Evolutionary conservation across 2,797 vertebrate species (phyloP), one percentile per base, ranked within the genome.

Genomic region (Cirrhinus molitorella): DNA sequence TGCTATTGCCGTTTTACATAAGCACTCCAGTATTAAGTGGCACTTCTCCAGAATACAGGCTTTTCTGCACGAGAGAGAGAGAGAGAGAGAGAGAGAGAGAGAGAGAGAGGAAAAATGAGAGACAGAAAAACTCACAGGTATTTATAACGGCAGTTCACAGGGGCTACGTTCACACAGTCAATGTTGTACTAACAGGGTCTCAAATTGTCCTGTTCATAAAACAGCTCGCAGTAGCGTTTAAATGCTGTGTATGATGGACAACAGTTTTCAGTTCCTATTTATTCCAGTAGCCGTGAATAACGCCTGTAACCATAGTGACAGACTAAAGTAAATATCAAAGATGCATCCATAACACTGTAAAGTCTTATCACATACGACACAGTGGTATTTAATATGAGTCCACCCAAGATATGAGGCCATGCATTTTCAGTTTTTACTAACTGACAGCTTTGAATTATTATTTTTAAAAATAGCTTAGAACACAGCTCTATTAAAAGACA

Each of bases 41-140:
- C 93, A 93, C 92, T 94, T 94, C 91, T 92, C 92, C 92, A 92
- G 90, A 93, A 94, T 91, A 91, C 88, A 83, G 80, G 83, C 61
- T 81, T 71, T 83, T 77, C 79, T 81, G 79, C 84, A 85, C 79
- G 84, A 80, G 21, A 68, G 65, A 77, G 40, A 79, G 65, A 65
- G 16, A 53, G 10, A 83, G 31, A 65, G 31, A 34, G 43, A 31
- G 23, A 78, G 12, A 84, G 3, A 43, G 16, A 71, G 21, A 67
- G 55, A 73, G 31, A 73, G 55, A 71, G 28, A 63, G n/a, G 14
- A 31, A 31, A 31, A 63, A 63, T 9, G 13, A 84, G n/a, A 71
- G 45, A 47, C 28, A 23, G 3, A 63, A 25, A 83, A 37, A 68
- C 63, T 31, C 25, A 10, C 73, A 70, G 81, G 81, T 78, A 83